These are phyloP conservation scores for Ictidomys tridecemlineatus DNA, from an alignment of 2,113 vertebrate species.

Conservation along the genomic window DNA sequence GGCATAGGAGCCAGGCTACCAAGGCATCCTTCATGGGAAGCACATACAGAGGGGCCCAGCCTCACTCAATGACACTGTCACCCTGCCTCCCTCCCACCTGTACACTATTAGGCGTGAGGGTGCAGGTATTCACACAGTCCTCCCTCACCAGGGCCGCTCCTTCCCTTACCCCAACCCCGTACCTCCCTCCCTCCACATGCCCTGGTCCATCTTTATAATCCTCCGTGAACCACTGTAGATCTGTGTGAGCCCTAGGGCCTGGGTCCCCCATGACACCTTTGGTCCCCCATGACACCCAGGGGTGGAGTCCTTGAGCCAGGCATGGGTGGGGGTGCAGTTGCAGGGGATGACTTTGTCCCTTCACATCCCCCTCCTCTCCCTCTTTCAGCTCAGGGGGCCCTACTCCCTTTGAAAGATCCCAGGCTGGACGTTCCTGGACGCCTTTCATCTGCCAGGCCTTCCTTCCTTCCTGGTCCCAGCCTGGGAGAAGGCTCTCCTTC, in stretches of 20 bases:
- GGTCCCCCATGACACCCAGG: no score
- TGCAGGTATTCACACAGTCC: not conserved
- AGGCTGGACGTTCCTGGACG: not conserved
- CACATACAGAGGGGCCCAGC: not conserved
- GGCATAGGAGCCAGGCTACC: not conserved
- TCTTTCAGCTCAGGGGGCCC: not conserved
- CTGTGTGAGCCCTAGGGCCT: not conserved
- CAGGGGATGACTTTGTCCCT: not conserved
- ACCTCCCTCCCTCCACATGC: not conserved
- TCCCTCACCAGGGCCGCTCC: not conserved
- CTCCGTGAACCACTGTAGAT: not conserved
- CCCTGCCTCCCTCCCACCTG: not conserved
- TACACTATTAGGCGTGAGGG: no score
- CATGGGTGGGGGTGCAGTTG: not conserved
- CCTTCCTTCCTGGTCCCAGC: not conserved
- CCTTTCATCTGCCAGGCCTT: not conserved
- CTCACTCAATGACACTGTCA: not conserved
- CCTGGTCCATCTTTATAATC: not conserved
- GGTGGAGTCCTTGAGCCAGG: not conserved
- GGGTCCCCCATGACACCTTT: not conserved
- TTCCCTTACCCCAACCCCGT: not conserved
- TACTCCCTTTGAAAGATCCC: not conserved
- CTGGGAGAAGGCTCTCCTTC: not conserved
- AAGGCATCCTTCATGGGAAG: not conserved
- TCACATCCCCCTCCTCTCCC: not conserved